Base-by-base conservation (phyloP, 2,113 vertebrate species). In the Lepisosteus oculatus region DNA sequence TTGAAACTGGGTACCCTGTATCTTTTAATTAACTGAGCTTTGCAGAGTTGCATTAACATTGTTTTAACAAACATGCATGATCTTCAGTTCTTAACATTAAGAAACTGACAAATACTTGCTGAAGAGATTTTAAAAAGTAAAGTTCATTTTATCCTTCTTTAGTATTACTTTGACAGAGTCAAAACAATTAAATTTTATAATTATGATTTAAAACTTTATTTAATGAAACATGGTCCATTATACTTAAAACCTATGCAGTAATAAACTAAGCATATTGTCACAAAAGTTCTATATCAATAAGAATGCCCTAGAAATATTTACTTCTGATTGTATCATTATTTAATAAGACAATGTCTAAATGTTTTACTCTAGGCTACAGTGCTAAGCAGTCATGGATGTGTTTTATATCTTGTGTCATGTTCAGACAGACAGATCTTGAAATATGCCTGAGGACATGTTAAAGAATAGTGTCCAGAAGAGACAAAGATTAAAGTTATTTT, bases 301-400 rank as follows among this genome's bases (percentile, higher is more conserved):
- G 56, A 62, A 15, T 9, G 67, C 74, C 77, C 9, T 45, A 69
- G 69, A 76, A 78, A 43, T 65, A 62, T 68, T 76, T 74, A 65
- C 67, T 43, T 70, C 64, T 76, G 63, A 82, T 74, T 76, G 73
- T 70, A 74, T 72, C 73, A 77, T 79, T 77, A 61, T 69, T 77
- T 80, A 83, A 83, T 80, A 74, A 77, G 81, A 80, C 80, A 80
- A 83, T 83, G 72, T 77, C 73, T 69, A 64, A 72, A 65, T 73
- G 73, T 29, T 77, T 76, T 12, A 69, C 81, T 73, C 59, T 9
- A 29, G 73, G 74, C 75, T 74, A 55, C 45, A 64, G 70, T 44
- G 57, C 56, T 67, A 51, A 51, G 72, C 65, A 72, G 51, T 72
- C 68, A 47, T 65, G 63, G 51, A 72, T 69, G 41, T 47, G 47